Percentiles rank a stretch among this genome's conserved stretches.
These are phyloP conservation scores for Peromyscus polionotus DNA, from an alignment of 2,113 vertebrate genomes.

Conservation along the genomic window DNA sequence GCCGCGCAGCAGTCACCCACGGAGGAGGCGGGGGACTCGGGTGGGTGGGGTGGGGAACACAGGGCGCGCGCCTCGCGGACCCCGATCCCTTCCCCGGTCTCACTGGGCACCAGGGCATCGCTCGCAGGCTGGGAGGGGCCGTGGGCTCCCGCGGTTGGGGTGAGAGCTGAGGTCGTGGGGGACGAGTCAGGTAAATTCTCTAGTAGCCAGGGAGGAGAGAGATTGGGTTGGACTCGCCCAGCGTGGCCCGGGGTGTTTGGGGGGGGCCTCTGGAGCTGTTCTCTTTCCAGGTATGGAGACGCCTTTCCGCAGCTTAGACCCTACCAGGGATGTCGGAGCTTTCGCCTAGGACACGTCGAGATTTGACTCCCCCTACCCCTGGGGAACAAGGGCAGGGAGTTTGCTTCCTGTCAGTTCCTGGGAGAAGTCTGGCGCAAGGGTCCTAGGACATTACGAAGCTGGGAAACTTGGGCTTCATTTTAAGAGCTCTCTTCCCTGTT, in stretches of 20 bases:
- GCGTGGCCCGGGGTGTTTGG: background rate
- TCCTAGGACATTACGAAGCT: background rate
- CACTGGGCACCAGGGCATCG: background rate
- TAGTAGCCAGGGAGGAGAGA: background rate
- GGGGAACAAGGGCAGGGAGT: background rate
- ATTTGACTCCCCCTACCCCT: background rate
- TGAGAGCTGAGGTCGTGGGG: slow-evolving; percentile 36
- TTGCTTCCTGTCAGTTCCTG: background rate
- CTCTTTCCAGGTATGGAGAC: slow-evolving; percentile 42
- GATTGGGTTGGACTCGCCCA: background rate
- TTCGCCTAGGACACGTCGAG: background rate
- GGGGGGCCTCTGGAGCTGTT: background rate
- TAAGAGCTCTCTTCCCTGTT: background rate
- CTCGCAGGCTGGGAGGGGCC: background rate
- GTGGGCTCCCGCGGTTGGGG: background rate
- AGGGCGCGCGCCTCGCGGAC: background rate
- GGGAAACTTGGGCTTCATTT: background rate
- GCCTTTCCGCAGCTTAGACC: background rate
- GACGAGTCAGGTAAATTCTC: slow-evolving; percentile 71
- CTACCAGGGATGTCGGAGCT: background rate
- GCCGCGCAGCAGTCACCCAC: slow-evolving; percentile 86
- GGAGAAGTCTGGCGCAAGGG: background rate
- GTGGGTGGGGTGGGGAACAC: background rate
- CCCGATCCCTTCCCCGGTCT: background rate
- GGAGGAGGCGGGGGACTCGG: slow-evolving; percentile 68